Conservation (phyloP, 2,113 vertebrate genomes). For the Ctenomys sociabilis region DNA sequence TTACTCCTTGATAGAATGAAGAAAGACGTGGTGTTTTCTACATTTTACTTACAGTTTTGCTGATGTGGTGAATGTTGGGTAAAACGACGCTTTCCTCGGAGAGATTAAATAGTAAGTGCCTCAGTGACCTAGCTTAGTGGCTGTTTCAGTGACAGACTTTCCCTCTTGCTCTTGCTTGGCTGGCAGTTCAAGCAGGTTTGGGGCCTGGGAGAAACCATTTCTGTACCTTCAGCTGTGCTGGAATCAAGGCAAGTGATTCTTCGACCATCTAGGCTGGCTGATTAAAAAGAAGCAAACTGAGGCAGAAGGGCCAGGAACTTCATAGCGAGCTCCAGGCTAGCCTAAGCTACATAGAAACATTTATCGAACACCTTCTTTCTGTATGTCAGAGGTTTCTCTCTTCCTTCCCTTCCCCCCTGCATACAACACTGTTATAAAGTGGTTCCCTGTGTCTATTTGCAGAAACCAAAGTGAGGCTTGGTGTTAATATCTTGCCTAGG, state of each 20-base stretch:
- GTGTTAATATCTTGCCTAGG: neutral
- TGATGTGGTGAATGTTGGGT: slow-evolving; percentile 79
- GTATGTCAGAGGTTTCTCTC: neutral
- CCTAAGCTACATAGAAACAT: neutral
- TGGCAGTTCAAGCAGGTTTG: neutral
- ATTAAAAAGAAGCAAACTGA: neutral
- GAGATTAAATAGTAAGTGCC: slow-evolving; percentile 51
- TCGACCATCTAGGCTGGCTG: neutral
- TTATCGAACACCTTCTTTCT: neutral
- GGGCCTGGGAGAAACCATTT: neutral
- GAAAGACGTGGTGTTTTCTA: slow-evolving; percentile 76
- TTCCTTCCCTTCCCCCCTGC: neutral
- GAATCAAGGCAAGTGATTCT: neutral
- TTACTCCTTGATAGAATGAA: slow-evolving; percentile 85
- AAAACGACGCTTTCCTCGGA: slow-evolving; percentile 63
- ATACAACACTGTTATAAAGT: neutral
- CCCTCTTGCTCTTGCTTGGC: neutral
- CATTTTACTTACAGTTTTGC: slow-evolving; percentile 83
- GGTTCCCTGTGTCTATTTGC: neutral
- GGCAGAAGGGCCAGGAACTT: neutral
- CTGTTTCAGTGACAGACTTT: neutral
- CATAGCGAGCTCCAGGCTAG: neutral
- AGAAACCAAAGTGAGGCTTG: neutral
- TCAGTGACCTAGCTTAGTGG: neutral
- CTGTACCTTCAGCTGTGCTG: neutral